Base-by-base conservation (phyloP, 2,113 vertebrate species). In the Proteles cristata region DNA sequence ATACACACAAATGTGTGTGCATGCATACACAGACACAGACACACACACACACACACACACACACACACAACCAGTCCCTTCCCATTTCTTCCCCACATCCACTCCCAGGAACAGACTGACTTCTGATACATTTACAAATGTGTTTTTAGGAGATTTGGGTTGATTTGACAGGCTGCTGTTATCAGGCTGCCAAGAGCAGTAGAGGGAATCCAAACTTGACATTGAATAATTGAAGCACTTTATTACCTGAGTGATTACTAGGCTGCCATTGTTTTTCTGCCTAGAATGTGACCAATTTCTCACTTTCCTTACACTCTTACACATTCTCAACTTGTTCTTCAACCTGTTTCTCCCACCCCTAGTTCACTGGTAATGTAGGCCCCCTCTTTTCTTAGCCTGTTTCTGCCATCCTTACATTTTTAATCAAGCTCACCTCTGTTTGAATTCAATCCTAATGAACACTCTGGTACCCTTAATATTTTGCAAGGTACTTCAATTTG, bases 221-320 rank as follows among this genome's bases (percentile, higher is more conserved):
- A 33, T 4, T 92, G 76, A 96, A 19, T 94, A 93, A 94, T 19
- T 66, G 87, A 94, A 93, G 50, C 53, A 33, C 48, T 50, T 84
- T 45, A 43, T 94, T 88, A 61, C 69, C 39, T 21, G 50, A 77
- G 39, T 66, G 58, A 81, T 7, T 61, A 80, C 48, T 35, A 63
- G 25, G 12, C 25, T 90, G 92, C 4, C 33, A 63, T 48, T 31
- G 39, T 39, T 35, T 28, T 94, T 35, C 74, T 45, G 26, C 33
- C 15, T 7, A 50, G 33, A 6, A 16, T 11, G 25, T 7, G 43
- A 28, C 50, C 94, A 33, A 9, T 83, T 68, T 87, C 23, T 84
- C 80, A 73, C 94, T 82, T 81, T 35, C n/a, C 15, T 84, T 50
- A 25, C 4, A 88, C 17, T 10, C 55, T 28, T 25, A 43, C 26